Evolutionary conservation across 2,113 vertebrate species (phyloP).

Genomic region (Psettodes erumei): DNA sequence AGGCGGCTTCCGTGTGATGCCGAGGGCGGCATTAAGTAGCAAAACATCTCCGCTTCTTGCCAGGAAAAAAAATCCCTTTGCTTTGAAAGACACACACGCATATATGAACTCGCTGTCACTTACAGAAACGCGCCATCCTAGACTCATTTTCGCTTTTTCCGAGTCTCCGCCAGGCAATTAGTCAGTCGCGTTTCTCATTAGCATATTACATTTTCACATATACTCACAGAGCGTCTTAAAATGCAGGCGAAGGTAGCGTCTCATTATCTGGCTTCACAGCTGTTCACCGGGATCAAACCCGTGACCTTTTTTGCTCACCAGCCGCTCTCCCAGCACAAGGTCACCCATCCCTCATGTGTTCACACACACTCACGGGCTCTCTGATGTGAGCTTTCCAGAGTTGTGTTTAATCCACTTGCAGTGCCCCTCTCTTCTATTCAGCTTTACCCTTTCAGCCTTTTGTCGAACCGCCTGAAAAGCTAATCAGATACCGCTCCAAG

Average conservation of each 20-base stretch:
- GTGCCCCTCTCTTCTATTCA: conserved; percentile 44
- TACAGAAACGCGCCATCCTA: conserved; percentile 16
- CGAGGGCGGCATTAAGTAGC: conserved; percentile 66
- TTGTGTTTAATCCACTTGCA: conserved; percentile 68
- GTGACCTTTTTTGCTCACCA: conserved; percentile 63
- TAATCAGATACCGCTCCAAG: conserved; percentile 58
- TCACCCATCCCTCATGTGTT: conserved; percentile 21
- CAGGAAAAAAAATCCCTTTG: conserved; percentile 33
- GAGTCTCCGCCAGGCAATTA: conserved; percentile 67
- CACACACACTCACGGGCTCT: conserved; percentile 6
- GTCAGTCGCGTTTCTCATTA: conserved; percentile 68
- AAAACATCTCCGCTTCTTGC: conserved; percentile 58
- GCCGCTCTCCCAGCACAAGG: conserved; percentile 45
- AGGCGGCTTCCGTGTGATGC: conserved; percentile 56
- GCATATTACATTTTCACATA: conserved; percentile 72
- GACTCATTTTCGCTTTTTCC: conserved; percentile 39
- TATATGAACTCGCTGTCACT: conserved; percentile 60
- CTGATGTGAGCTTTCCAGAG: conserved; percentile 66
- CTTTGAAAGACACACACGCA: conserved; percentile 47
- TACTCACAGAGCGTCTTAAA: conserved; percentile 39
- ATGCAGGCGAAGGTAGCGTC: conserved; percentile 21
- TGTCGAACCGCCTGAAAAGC: conserved; percentile 60
- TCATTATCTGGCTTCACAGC: conserved; percentile 71
- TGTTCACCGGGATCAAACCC: conserved; percentile 61
- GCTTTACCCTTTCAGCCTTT: conserved; percentile 58